Base-by-base conservation (phyloP, 2,888 invertebrate species). In the Herminia tarsipennalis region DNA sequence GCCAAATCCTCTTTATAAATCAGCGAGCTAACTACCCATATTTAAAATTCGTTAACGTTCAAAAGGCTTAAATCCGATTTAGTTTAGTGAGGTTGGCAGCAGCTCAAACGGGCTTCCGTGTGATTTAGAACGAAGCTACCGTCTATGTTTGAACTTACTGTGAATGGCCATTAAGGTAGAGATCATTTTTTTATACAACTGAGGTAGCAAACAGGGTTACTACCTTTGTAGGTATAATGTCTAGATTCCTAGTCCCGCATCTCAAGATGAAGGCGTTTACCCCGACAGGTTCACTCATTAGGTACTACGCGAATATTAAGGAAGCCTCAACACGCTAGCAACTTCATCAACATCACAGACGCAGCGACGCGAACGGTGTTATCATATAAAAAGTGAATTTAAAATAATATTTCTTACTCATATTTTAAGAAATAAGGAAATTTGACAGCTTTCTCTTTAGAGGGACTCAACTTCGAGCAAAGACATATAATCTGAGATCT, bases 11-110 rank as follows among this genome's bases (percentile, higher is more conserved):
- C 58, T 70, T 70, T 62, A 57, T 48, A 56, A 67, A 70, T 70
- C 70, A 61, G 57, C 33, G 54, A 56, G 60, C 67, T 72, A 75
- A 75, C 76, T 74, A 74, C 70, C 79, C 73, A 74, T 79, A 81
- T 81, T 81, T 81, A 81, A 81, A 81, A 81, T 78, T 81, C 78
- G 76, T 73, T 74, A 67, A 50, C 65, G 70, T 63, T 70, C 77
- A 70, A 76, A 64, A 81, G 76, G 67, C 62, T 70, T 70, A 75
- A 70, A 77, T 80, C 76, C 61, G 81, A 79, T 81, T 77, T 74
- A 70, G 70, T 73, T 68, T 65, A 70, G 73, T 62, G 58, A 67
- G 56, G 74, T 70, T 76, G 76, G 76, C 76, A 75, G 51, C 64
- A 56, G 67, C 68, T 77, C 76, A 77, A 76, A 76, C 70, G 65